These are phyloP conservation scores for Phalera bucephala DNA, from an alignment of 2,888 invertebrate genomes.

Conservation along the genomic window DNA sequence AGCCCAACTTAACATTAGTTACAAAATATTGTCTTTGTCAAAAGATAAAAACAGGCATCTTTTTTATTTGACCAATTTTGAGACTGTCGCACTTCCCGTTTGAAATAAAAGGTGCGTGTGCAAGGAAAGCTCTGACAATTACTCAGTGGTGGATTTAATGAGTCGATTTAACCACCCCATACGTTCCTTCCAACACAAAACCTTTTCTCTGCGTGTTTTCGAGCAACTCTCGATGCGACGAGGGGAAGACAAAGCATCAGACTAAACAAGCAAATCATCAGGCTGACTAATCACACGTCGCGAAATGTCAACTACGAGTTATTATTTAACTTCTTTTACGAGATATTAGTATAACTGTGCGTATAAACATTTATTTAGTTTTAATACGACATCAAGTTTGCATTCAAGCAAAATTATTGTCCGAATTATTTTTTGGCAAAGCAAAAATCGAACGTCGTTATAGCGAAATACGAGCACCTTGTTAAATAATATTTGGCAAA, in stretches of 20 bases:
- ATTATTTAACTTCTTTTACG: no score
- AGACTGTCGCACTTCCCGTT: no score
- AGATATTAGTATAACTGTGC: no score
- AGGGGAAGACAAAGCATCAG: conserved; percentile 63
- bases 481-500: conserved; percentile 33
- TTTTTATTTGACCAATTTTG: no score
- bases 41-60: no score
- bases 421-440: conserved; percentile 15
- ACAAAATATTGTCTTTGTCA: no score
- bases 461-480: conserved; percentile 19
- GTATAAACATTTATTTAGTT: no score
- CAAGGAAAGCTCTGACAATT: conserved; percentile 56
- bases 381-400: no score
- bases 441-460: conserved; percentile 9
- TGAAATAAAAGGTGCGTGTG: conserved; percentile 44
- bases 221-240: conserved; percentile 54
- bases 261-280: conserved; percentile 68
- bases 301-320: conserved; percentile 30
- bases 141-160: conserved; percentile 57
- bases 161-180: conserved; percentile 65
- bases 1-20: no score
- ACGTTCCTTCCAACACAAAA: conserved; percentile 59
- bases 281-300: conserved; percentile 60
- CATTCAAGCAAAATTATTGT: no score
- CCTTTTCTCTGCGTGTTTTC: conserved; percentile 50